Evolutionary conservation across 2,888 invertebrate genomes (phyloP), one percentile per base, ranked within the genome.

Genomic region (Eristalis tenax): DNA sequence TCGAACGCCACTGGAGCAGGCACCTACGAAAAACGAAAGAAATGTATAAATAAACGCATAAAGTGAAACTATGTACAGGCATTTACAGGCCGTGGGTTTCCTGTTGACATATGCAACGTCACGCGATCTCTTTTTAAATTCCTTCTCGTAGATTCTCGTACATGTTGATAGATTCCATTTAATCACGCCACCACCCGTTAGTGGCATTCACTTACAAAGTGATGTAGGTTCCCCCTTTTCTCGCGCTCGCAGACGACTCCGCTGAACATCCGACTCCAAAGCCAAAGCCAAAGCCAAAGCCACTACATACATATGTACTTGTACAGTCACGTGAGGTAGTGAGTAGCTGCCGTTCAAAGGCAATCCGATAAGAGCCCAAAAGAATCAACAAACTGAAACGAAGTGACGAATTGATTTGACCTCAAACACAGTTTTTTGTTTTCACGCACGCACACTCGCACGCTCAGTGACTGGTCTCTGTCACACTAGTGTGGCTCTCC

Each of bases 401-500:
- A 59, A 59, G 23, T 59, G 59, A 59, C 59, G 59, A 59, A 59
- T 59, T 59, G 59, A 59, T 59, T 59, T 59, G 59, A 59, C 59
- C 59, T 59, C 59, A 59, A 26, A 59, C 50, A 26, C 59, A 15
- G 23, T 59, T 2, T 59, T 50, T 18, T 43, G 8, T 8, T 10
- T 32, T 32, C 6, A n/a, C n/a, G 4, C 32, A 32, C 38, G 13
- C 38, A 11, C 35, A 38, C 38, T 13, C n/a, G 18, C n/a, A n/a
- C 56, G 22, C 56, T n/a, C 5, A 56, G 0, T n/a, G n/a, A 2
- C 18, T 22, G 8, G 18, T 56, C 56, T 56, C 22, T 56, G 1
- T 18, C 56, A 0, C 70, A 26, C 4, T 15, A 56, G 8, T 61
- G 22, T 26, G 4, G n/a, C 61, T 63, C 28, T 43, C 40, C 28